phyloP scores from a whole-genome alignment of 2,797 vertebrate species.

The Microctenopoma steveboyesi region DNA sequence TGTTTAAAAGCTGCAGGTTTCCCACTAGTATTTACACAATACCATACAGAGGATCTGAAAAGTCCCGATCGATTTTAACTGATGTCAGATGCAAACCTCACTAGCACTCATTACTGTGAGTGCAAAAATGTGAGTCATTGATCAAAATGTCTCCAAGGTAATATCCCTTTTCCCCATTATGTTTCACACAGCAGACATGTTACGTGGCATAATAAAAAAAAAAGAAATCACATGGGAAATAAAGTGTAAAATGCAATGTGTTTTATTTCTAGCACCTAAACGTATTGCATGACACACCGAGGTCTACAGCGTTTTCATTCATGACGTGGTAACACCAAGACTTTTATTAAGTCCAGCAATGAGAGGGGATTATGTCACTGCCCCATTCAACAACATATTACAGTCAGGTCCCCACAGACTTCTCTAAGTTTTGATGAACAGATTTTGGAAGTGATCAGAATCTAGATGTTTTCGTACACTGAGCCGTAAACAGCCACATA shows the following conservation, averaged over 20 bases:
- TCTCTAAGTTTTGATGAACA: background rate
- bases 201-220: background rate
- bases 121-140: conserved; percentile 3
- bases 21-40: background rate
- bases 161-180: background rate
- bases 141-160: conserved; percentile 12
- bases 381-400: conserved; percentile 7
- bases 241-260: conserved; percentile 26
- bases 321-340: conserved; percentile 27
- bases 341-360: conserved; percentile 38
- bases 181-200: background rate
- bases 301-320: conserved; percentile 27
- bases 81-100: background rate
- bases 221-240: conserved; percentile 26
- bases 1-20: background rate
- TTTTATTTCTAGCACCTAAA: conserved; percentile 36
- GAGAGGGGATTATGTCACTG: conserved; percentile 10
- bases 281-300: conserved; percentile 19
- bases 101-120: background rate
- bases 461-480: conserved; percentile 4
- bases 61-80: background rate
- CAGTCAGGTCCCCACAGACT: background rate
- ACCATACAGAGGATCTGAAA: background rate
- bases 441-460: conserved; percentile 1
- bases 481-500: too few relatives aligned